A percentile compares a stretch with the other conserved stretches of the same genome.
These are phyloP conservation scores for Clarias macrocephalus DNA, from an alignment of 2,113 vertebrate genomes.

Conservation along the genomic window DNA sequence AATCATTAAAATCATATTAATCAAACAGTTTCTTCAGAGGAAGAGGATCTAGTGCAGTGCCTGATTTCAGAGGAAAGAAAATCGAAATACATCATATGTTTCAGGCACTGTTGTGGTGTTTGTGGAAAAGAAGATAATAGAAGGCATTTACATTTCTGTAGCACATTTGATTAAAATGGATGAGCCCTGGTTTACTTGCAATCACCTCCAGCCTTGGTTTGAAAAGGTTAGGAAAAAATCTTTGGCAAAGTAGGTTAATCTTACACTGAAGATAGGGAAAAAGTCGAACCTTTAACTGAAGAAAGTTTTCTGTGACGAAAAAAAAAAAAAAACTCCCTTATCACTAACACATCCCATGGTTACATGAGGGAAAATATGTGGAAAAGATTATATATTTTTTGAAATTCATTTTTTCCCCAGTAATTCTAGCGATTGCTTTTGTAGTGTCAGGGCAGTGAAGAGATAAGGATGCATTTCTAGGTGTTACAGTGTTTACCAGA, in stretches of 20 bases:
- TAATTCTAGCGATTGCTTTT: too few relatives aligned
- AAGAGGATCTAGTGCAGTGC: too few relatives aligned
- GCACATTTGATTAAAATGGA: conserved; percentile 26
- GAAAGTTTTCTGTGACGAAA: not conserved
- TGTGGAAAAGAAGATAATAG: not conserved
- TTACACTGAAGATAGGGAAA: not conserved
- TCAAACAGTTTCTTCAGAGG: not conserved
- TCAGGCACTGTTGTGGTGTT: not conserved
- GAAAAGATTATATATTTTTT: not conserved
- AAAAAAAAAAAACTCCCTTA: not conserved
- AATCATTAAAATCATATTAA: not conserved
- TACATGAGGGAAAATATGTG: not conserved
- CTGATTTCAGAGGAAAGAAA: not conserved
- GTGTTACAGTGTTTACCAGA: too few relatives aligned
- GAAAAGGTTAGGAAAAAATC: too few relatives aligned
- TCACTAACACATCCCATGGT: not conserved
- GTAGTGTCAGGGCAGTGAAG: too few relatives aligned
- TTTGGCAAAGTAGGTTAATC: not conserved
- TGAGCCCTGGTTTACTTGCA: not conserved
- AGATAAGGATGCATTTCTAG: too few relatives aligned
- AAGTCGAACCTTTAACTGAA: not conserved
- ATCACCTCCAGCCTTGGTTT: not conserved
- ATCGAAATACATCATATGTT: not conserved
- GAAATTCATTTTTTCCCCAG: not conserved
- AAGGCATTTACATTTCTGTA: not conserved